Evolutionary conservation across 2,797 vertebrate species (phyloP).

Genomic region (Selene dorsalis): DNA sequence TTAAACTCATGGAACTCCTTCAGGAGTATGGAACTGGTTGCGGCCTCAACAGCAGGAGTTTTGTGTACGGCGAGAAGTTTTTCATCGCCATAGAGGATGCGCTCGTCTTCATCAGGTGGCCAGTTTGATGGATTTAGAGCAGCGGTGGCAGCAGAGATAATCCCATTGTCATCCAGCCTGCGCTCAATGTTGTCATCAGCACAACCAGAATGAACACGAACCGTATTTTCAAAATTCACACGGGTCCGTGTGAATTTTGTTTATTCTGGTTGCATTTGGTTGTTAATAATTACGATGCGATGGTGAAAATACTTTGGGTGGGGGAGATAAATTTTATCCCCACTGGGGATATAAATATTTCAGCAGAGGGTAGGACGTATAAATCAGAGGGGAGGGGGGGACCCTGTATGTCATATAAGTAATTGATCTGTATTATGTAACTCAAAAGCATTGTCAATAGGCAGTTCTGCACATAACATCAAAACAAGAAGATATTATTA

Average conservation of each 20-base stretch:
- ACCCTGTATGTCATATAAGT: too few species aligned
- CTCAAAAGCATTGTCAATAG: background rate
- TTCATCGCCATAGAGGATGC: constrained; percentile 5
- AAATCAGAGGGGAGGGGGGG: too few species aligned
- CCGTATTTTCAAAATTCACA: too few species aligned
- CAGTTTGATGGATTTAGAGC: constrained; percentile 12
- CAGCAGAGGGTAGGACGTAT: too few species aligned
- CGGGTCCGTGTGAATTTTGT: too few species aligned
- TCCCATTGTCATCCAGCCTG: constrained; percentile 6
- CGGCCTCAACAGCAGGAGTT: background rate
- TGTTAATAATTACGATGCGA: too few species aligned
- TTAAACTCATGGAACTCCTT: background rate
- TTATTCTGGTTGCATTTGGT: too few species aligned
- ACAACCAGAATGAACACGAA: too few species aligned
- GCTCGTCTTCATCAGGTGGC: constrained; percentile 16
- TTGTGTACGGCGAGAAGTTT: too few species aligned
- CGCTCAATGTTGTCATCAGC: background rate
- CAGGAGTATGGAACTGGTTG: constrained; percentile 3
- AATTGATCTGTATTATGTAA: background rate
- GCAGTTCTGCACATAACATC: background rate
- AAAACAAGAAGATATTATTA: background rate
- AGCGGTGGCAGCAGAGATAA: constrained; percentile 9
- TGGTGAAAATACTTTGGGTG: too few species aligned
- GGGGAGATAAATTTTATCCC: too few species aligned
- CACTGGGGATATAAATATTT: too few species aligned